These are phyloP conservation scores for Mythimna loreyi DNA, from an alignment of 2,888 invertebrate genomes.

Conservation along the genomic window DNA sequence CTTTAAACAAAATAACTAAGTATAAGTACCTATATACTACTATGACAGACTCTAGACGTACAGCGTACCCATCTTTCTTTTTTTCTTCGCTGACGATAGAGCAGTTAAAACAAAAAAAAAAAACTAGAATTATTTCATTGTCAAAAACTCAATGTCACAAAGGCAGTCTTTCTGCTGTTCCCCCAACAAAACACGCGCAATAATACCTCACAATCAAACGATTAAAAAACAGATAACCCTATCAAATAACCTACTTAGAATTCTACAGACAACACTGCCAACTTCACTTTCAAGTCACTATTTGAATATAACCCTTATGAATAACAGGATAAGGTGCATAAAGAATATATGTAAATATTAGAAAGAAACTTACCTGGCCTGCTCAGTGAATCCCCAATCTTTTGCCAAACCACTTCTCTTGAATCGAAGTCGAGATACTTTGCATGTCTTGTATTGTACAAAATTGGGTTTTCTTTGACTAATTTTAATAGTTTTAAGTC, in stretches of 20 bases:
- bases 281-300: constrained; percentile 18
- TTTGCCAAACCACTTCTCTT: constrained; percentile 84
- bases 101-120: no score
- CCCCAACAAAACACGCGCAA: constrained; percentile 9
- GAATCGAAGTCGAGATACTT: constrained; percentile 81
- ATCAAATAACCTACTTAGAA: constrained; percentile 41
- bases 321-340: background rate
- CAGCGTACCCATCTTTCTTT: no score
- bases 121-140: no score
- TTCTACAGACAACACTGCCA: constrained; percentile 33
- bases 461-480: constrained; percentile 79
- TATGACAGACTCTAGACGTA: no score
- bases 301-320: constrained; percentile 9
- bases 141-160: background rate
- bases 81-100: no score
- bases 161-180: background rate
- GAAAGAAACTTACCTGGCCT: constrained; percentile 78
- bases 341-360: constrained; percentile 7
- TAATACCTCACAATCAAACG: constrained; percentile 10
- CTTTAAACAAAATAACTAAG: background rate
- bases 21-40: background rate
- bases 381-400: constrained; percentile 80
- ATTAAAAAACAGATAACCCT: constrained; percentile 39
- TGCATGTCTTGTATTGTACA: constrained; percentile 80
- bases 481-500: constrained; percentile 79